phyloP scores from a whole-genome alignment of 2,797 vertebrate genomes.

The Rhincodon typus region DNA sequence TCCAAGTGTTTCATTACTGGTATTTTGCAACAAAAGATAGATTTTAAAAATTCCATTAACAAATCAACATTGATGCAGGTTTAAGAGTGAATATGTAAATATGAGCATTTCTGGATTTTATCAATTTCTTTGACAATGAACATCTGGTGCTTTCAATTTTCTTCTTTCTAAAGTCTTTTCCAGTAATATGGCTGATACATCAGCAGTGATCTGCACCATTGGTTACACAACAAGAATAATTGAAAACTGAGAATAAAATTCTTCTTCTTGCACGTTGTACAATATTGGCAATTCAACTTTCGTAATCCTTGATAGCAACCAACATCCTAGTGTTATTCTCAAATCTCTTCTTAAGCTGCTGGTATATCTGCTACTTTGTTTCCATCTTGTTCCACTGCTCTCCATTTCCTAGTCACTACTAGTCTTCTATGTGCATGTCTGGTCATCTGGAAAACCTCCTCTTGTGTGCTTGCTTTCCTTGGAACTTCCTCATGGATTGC shows the following conservation, averaged over 20 bases:
- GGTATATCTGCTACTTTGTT: too few relatives aligned
- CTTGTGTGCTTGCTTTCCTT: too few relatives aligned
- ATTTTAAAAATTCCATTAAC: not conserved
- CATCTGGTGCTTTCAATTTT: not conserved
- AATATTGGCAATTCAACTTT: too few relatives aligned
- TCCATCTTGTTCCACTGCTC: too few relatives aligned
- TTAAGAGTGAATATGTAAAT: not conserved
- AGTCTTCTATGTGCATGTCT: too few relatives aligned
- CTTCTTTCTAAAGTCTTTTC: not conserved
- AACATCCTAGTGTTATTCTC: too few relatives aligned
- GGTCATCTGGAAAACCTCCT: too few relatives aligned
- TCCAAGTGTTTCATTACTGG: not conserved
- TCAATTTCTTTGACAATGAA: slow-evolving; percentile 10
- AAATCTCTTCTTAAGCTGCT: too few relatives aligned
- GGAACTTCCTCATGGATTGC: too few relatives aligned
- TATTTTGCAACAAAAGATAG: not conserved
- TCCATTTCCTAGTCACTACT: too few relatives aligned
- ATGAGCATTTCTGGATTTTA: not conserved
- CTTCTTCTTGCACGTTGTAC: too few relatives aligned
- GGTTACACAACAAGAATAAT: not conserved
- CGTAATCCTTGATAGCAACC: too few relatives aligned
- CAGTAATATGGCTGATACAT: not conserved
- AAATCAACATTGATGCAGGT: not conserved
- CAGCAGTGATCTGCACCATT: not conserved
- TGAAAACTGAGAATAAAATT: not conserved